Evolutionary conservation across 2,113 vertebrate species (phyloP).

Genomic region (Malurus elegans): DNA sequence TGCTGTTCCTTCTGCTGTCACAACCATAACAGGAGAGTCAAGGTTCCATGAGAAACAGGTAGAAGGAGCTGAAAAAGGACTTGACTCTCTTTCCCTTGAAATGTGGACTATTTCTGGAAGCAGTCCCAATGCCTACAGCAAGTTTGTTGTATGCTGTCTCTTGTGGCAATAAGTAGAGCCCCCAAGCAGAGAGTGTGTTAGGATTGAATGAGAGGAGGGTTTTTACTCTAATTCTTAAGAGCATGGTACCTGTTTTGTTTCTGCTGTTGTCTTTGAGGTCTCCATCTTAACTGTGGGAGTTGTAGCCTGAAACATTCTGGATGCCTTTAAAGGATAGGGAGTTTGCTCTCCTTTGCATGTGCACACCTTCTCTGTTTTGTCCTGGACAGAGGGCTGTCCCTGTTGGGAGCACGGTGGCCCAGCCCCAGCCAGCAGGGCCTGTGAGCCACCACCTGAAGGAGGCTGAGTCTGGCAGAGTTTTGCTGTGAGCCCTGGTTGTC

Average conservation of each 20-base stretch:
- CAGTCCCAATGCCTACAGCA: neutral
- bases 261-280: neutral
- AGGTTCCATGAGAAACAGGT: neutral
- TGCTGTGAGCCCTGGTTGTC: rapidly evolving
- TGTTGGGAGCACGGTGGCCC: neutral
- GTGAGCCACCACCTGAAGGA: neutral
- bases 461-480: neutral
- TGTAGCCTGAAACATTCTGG: neutral
- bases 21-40: neutral
- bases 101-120: neutral
- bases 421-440: neutral
- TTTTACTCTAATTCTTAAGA: neutral
- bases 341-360: neutral
- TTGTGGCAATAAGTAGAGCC: neutral
- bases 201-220: neutral
- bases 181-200: neutral
- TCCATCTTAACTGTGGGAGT: neutral
- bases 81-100: neutral
- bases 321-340: neutral
- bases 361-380: rapidly evolving
- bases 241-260: neutral
- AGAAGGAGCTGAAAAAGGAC: neutral
- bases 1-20: neutral
- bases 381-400: neutral
- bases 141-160: neutral